A percentile compares a stretch with the other conserved stretches of the same genome.
These are phyloP conservation scores for Piscicola geometra DNA, from an alignment of 2,888 invertebrate species.

Conservation along the genomic window DNA sequence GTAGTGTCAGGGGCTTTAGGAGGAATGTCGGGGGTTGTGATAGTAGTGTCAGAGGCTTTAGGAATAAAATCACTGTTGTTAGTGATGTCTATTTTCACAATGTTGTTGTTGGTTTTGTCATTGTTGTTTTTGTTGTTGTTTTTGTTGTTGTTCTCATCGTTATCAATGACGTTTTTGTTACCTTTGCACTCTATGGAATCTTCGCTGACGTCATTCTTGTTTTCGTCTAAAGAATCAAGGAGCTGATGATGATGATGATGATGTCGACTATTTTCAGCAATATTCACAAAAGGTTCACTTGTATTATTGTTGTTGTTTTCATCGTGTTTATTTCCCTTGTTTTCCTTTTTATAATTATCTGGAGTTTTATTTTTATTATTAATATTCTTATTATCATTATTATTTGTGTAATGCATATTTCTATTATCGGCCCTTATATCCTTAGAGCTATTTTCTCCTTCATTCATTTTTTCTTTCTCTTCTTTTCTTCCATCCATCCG, in stretches of 20 bases:
- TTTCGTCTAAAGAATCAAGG: not conserved
- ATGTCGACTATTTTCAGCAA: not conserved
- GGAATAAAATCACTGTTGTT: not conserved
- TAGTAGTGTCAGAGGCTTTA: not conserved
- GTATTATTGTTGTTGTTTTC: not conserved
- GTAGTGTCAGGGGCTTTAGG: not conserved
- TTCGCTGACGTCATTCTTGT: not conserved
- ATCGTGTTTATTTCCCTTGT: not conserved
- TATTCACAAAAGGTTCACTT: not conserved
- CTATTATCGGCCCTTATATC: too few species aligned
- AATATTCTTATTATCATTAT: not conserved
- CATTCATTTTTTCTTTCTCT: too few species aligned
- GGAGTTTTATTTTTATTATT: not conserved
- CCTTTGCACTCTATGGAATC: not conserved
- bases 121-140: not conserved
- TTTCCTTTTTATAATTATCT: not conserved
- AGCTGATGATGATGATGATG: not conserved
- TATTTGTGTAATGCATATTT: too few species aligned
- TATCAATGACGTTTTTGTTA: not conserved
- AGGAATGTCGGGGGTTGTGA: not conserved
- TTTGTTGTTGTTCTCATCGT: not conserved
- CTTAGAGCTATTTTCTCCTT: too few species aligned
- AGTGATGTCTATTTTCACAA: not conserved
- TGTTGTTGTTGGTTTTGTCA: conserved; percentile 8
- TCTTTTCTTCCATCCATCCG: too few species aligned